These are phyloP conservation scores for Lasius platythorax DNA, from an alignment of 2,888 invertebrate species.

Conservation along the genomic window DNA sequence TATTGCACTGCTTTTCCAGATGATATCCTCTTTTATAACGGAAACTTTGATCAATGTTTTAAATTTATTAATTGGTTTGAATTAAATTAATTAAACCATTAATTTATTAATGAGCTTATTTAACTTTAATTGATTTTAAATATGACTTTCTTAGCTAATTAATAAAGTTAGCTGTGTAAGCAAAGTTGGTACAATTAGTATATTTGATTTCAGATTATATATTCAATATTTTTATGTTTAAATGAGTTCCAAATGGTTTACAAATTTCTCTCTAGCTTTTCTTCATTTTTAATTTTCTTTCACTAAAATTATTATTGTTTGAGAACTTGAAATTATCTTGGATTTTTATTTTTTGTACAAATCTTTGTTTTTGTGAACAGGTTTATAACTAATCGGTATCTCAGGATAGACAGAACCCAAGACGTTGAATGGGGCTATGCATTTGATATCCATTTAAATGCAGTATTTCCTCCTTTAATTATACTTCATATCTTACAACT, in stretches of 20 bases:
- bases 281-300: no score
- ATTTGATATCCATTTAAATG: slow-evolving; percentile 99
- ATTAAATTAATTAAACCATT: no score
- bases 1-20: not conserved
- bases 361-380: slow-evolving; percentile 86
- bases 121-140: no score
- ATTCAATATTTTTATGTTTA: no score
- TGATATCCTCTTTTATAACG: not conserved
- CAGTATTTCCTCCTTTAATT: slow-evolving; percentile 98
- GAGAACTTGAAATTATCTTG: not conserved
- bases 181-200: no score
- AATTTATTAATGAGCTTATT: no score
- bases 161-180: no score
- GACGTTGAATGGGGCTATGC: slow-evolving; percentile 99
- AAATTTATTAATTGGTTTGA: not conserved
- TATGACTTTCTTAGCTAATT: no score
- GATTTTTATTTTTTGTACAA: not conserved
- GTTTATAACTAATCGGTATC: slow-evolving; percentile 93
- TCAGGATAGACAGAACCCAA: slow-evolving; percentile 89
- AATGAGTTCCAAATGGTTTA: no score
- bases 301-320: no score
- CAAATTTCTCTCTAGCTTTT: no score
- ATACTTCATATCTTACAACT: slow-evolving; percentile 97
- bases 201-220: no score
- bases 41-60: not conserved